Conservation (phyloP, 2,888 invertebrate species). For the Drosophila meridiana region DNA sequence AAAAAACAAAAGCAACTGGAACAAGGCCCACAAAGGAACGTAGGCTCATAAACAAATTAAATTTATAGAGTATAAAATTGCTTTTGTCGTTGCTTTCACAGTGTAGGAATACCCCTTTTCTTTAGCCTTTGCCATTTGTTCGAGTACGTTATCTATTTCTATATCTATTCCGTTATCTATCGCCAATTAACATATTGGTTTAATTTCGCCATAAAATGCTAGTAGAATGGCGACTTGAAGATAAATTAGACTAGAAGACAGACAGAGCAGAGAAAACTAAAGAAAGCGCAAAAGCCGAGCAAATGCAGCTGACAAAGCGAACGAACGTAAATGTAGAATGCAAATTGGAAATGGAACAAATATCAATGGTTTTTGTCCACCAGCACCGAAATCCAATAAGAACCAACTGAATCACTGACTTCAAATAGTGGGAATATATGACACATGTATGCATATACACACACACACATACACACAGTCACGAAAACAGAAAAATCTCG, state of each 20-base stretch:
- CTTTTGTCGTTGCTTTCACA: not conserved
- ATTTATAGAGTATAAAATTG: slow-evolving; percentile 5
- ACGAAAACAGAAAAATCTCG: slow-evolving; percentile 11
- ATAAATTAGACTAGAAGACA: slow-evolving; percentile 36
- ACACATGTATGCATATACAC: not conserved
- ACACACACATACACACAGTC: slow-evolving; percentile 1
- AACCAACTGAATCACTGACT: slow-evolving; percentile 36
- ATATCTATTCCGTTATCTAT: slow-evolving; percentile 7
- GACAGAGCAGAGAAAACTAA: slow-evolving; percentile 25
- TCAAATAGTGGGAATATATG: slow-evolving; percentile 31
- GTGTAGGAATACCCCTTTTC: not conserved
- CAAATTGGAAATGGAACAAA: slow-evolving; percentile 20
- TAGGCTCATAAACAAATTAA: not conserved
- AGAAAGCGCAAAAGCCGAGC: slow-evolving; percentile 14
- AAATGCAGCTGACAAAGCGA: slow-evolving; percentile 7
- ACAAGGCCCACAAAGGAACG: slow-evolving; percentile 6
- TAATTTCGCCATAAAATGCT: slow-evolving; percentile 74
- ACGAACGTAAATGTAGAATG: not conserved
- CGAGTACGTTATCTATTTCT: slow-evolving; percentile 7
- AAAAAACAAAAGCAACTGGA: not conserved
- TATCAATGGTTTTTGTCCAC: slow-evolving; percentile 11
- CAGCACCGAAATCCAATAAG: slow-evolving; percentile 48
- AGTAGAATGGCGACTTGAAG: slow-evolving; percentile 22
- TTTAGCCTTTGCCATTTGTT: not conserved
- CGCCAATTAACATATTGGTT: slow-evolving; percentile 39